Evolutionary conservation across 2,797 vertebrate species (phyloP).

Genomic region (Oceanodroma leucorhoa): DNA sequence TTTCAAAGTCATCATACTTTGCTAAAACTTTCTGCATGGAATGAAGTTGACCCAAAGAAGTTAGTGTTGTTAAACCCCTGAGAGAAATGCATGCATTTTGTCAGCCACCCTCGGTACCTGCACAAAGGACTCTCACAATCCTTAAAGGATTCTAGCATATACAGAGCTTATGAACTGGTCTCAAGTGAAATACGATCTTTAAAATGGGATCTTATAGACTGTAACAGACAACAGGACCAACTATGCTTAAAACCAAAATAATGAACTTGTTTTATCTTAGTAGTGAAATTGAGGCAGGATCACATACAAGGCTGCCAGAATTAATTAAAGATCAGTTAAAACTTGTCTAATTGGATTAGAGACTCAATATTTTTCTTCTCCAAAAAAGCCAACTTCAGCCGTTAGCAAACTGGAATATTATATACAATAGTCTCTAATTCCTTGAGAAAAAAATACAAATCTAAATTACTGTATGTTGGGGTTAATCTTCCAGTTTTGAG

Average conservation of each 20-base stretch:
- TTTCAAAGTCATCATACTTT: not conserved
- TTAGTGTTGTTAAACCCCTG: rapidly evolving
- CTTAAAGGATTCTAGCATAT: not conserved
- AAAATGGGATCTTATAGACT: not conserved
- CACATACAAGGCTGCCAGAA: not conserved
- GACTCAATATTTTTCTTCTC: not conserved
- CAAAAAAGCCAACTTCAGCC: not conserved
- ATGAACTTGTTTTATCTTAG: not conserved
- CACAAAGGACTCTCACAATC: not conserved
- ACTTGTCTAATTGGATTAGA: not conserved
- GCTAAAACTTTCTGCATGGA: not conserved
- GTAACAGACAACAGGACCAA: not conserved
- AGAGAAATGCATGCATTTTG: not conserved
- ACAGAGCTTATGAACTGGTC: not conserved
- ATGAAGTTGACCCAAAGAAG: not conserved
- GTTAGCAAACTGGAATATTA: not conserved
- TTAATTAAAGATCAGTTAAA: not conserved
- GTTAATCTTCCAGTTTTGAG: not conserved
- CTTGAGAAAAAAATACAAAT: not conserved
- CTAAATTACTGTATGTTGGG: not conserved
- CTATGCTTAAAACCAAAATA: not conserved
- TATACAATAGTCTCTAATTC: not conserved
- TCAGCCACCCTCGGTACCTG: not conserved
- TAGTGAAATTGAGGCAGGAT: not conserved
- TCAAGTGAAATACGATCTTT: not conserved